Evolutionary conservation across 2,888 invertebrate genomes (phyloP).

Genomic region (Dryadula phaetusa): DNA sequence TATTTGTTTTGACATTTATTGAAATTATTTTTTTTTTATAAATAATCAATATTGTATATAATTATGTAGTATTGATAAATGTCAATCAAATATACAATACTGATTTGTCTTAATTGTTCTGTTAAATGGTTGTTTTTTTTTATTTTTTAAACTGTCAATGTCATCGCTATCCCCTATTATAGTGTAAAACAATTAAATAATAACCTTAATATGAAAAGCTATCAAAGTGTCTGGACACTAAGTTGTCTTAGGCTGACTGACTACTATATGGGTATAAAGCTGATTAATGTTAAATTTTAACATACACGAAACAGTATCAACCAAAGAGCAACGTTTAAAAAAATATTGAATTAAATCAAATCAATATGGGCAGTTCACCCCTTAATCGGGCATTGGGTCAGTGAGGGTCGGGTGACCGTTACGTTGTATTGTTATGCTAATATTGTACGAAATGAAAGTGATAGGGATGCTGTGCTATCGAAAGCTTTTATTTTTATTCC

Average conservation of each 20-base stretch:
- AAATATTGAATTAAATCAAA: constrained; percentile 13
- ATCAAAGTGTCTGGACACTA: too few species aligned
- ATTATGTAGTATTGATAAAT: background rate
- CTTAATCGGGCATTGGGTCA: constrained; percentile 39
- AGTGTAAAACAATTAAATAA: too few species aligned
- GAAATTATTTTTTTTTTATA: background rate
- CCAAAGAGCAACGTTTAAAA: background rate
- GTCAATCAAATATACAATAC: constrained; percentile 1
- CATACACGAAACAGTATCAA: too few species aligned
- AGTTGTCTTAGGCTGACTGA: too few species aligned
- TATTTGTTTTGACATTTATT: constrained; percentile 8
- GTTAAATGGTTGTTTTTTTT: background rate
- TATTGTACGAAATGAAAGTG: constrained; percentile 11
- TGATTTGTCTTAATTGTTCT: background rate
- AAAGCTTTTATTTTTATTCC: constrained; percentile 3
- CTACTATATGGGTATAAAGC: too few species aligned
- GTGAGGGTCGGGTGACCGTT: constrained; percentile 41
- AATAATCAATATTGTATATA: too few species aligned
- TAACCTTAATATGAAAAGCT: too few species aligned
- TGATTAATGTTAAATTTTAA: too few species aligned
- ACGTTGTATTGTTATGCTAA: constrained; percentile 39
- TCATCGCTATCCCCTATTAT: too few species aligned
- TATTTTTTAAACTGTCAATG: background rate
- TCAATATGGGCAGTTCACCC: constrained; percentile 21
- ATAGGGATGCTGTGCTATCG: constrained; percentile 30